Evolutionary conservation across 2,888 invertebrate species (phyloP).

Genomic region (Chloroclystis v-ata): DNA sequence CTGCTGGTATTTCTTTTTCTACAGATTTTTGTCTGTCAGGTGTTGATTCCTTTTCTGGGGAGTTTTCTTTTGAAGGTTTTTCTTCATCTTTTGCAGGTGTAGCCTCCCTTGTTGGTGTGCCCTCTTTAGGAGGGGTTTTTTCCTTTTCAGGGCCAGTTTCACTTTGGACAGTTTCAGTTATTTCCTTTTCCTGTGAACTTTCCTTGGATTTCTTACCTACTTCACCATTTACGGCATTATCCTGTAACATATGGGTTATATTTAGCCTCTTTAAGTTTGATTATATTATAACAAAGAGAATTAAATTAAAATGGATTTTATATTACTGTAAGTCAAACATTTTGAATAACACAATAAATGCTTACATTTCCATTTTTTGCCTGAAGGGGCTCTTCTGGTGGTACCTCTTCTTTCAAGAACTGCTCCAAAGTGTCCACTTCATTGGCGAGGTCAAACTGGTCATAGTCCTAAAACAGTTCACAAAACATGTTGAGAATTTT

Average conservation of each 20-base stretch:
- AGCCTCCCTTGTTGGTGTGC: constrained; percentile 34
- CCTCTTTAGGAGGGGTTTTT: constrained; percentile 41
- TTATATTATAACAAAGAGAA: too few species aligned
- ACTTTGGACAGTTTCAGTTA: constrained; percentile 32
- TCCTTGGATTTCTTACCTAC: constrained; percentile 53
- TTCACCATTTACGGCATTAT: constrained; percentile 48
- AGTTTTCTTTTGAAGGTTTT: constrained; percentile 30
- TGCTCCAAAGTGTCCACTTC: constrained; percentile 93
- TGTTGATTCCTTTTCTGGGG: constrained; percentile 24
- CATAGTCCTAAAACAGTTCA: constrained; percentile 85
- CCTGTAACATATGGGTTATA: too few species aligned
- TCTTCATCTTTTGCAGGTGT: constrained; percentile 41
- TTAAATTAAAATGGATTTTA: background rate
- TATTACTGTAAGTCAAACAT: background rate
- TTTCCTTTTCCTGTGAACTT: constrained; percentile 50
- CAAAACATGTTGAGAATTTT: too few species aligned
- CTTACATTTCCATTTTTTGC: constrained; percentile 44
- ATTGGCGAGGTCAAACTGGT: constrained; percentile 93
- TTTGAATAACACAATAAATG: background rate
- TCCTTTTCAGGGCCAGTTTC: constrained; percentile 34
- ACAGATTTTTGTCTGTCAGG: constrained; percentile 38
- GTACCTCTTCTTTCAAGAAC: constrained; percentile 87
- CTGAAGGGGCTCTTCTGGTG: constrained; percentile 58
- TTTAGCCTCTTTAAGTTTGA: too few species aligned
- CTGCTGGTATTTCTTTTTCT: constrained; percentile 44